Evolutionary conservation across 2,888 invertebrate species (phyloP), one percentile per base, ranked within the genome.

Genomic region (Phanerotoma sp.): DNA sequence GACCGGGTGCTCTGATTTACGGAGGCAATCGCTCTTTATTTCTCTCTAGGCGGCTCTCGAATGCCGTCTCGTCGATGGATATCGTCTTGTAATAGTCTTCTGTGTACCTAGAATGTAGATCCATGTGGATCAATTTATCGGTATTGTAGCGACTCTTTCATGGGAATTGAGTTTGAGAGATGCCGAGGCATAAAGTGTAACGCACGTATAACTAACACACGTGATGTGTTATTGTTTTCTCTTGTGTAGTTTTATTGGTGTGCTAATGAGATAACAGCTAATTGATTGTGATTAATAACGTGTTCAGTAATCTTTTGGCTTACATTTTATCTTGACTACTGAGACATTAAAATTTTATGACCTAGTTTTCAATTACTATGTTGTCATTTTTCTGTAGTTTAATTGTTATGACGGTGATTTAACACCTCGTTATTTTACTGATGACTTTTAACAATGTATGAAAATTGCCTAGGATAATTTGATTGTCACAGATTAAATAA

Each of bases 1-100:
- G 53, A 52, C 56, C 54, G 51, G 40, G 62, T 60, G 56, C 57
- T 60, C 74, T 77, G 77, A 77, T 77, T 77, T 77, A 77, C 76
- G 67, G 77, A 73, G 66, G 72, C 77, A 77, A 77, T 77, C 76
- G 73, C 74, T 77, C 77, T 77, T 77, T 77, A 77, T 77, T 76
- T 77, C 77, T 75, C 77, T 77, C 77, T 66, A 77, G 77, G 77
- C 77, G 77, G 72, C 75, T 71, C 71, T 77, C 73, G 65, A 65
- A 70, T 69, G 68, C 69, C 72, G 68, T 66, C 67, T 65, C n/a
- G n/a, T 72, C 75, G 70, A 77, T 76, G 71, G 77, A 77, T 77
- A 77, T 75, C 73, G 75, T 61, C 76, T 71, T 75, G 77, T 77
- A 77, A 77, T 77, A 75, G 77, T 74, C 72, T 71, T 71, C 72